Base-by-base conservation (phyloP, 2,797 vertebrate species). In the Epinephelus malabaricus region DNA sequence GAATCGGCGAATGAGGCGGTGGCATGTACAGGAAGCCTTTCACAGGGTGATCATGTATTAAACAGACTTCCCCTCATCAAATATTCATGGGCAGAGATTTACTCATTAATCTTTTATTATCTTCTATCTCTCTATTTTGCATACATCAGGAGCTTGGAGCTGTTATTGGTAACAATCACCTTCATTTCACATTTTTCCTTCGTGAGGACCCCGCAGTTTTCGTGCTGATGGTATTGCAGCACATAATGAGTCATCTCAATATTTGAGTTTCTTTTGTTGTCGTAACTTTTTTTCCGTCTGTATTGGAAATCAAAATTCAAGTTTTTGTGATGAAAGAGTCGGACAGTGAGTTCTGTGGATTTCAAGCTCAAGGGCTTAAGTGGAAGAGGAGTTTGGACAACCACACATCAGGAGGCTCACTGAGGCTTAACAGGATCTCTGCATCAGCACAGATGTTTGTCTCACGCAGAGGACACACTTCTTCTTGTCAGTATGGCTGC, bases 91-190 rank as follows among this genome's bases (percentile, higher is more conserved):
- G 71, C 45, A 88, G 90, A 93, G 92, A 93, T 93, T 94, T 93
- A 92, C 88, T 90, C 92, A 95, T 95, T 93, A 95, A 95, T 95
- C 87, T 95, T 95, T 95, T 86, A 96, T 94, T 92, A 94, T 93
- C 92, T 94, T 73, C 86, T 91, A 94, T 92, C 92, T 90, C 76
- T 88, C 55, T 73, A 54, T 89, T 94, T 90, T 91, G 92, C 92
- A 94, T 94, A 90, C 76, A 90, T 88, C 80, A 89, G 73, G 73
- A 79, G 56, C 81, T 79, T 40, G 34, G 53, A 66, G 53, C 61
- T 78, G 80, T 82, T 92, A 86, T 89, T 91, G 88, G 79, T 86
- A 81, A 74, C 83, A 73, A 59, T 87, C 83, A 74, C 73, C 73
- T 72, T 75, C 74, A 56, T 67, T 87, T 80, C 66, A 73, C 65